phyloP scores from a whole-genome alignment of 2,113 vertebrate species.

The Lampris megalopsis region DNA sequence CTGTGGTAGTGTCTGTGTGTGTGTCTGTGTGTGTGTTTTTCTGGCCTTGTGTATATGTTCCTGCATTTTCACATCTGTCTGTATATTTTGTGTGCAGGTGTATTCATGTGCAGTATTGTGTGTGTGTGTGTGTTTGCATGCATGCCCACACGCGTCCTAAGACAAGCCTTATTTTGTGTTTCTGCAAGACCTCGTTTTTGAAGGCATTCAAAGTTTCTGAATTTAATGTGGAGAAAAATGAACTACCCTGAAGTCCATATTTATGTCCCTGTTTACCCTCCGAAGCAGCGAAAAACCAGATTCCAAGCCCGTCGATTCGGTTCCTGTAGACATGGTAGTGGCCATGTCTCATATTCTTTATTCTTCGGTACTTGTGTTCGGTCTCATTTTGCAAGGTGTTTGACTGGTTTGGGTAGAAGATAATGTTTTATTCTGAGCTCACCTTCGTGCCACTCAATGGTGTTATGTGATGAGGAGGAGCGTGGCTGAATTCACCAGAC shows the following conservation, averaged over 20 bases:
- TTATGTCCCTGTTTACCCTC: neutral
- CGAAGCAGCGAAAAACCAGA: neutral
- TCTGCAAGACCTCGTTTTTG: neutral
- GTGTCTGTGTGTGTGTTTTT: conserved; percentile 1
- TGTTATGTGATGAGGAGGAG: neutral
- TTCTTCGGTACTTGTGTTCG: neutral
- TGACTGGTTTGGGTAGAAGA: neutral
- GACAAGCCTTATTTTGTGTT: neutral
- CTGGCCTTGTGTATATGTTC: conserved; percentile 1
- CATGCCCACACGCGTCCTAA: neutral
- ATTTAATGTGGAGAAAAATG: conserved; percentile 2
- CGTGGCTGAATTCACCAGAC: neutral
- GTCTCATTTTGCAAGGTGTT: neutral
- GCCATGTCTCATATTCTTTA: neutral
- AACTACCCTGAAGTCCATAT: neutral
- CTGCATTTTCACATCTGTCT: neutral
- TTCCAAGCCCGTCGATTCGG: neutral
- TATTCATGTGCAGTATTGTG: neutral
- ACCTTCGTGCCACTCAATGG: neutral
- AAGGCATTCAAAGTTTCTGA: neutral
- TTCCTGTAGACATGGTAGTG: no score
- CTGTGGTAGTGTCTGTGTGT: conserved; percentile 26
- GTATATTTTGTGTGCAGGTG: neutral
- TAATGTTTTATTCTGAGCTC: neutral
- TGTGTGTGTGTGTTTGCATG: neutral